Evolutionary conservation across 2,113 vertebrate genomes (phyloP), one percentile per base, ranked within the genome.

Genomic region (Psilopsiagon aymara): DNA sequence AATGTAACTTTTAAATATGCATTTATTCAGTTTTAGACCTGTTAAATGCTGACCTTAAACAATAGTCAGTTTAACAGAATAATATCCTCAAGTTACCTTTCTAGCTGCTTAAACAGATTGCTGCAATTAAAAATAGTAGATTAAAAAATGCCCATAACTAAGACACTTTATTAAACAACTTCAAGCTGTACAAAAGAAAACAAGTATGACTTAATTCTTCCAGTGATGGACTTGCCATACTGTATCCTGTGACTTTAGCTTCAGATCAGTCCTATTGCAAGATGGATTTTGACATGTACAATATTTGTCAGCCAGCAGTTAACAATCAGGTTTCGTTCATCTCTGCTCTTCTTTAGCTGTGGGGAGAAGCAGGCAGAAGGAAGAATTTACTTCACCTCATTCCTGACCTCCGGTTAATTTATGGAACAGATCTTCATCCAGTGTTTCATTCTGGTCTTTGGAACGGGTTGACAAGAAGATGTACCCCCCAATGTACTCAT

Each of bases 401-500:
- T 99, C 98, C 97, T 99, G 99, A 33, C 99, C 99, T 55, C 99
- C 99, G 0, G 99, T 99, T 81, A 99, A 97, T 98, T 99, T 99
- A 95, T 99, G 99, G 97, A 99, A 99, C 63, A 99, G 97, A 41
- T 99, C 99, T 98, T 99, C 99, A 5, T 99, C 99, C 76, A 99
- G 96, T 0, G 98, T 99, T 96, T 99, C 99, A 16, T 99, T 99
- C 94, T 99, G 99, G 98, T 99, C 99, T 97, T 99, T 99, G 82
- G 99, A 99, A 71, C 99, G 98, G 2, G 99, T 99, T 35, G 99
- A 99, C 83, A 99, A 92, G 98, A 99, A 99, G 95, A 99, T 99
- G 97, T 99, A 99, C 44, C 99, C 99, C 3, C 99, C 99, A 2
- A 99, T 99, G 79, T 98, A 99, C 92, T 99, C 99, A 2, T 99